phyloP scores from a whole-genome alignment of 2,797 vertebrate genomes.

The Enteromius radiatus region DNA sequence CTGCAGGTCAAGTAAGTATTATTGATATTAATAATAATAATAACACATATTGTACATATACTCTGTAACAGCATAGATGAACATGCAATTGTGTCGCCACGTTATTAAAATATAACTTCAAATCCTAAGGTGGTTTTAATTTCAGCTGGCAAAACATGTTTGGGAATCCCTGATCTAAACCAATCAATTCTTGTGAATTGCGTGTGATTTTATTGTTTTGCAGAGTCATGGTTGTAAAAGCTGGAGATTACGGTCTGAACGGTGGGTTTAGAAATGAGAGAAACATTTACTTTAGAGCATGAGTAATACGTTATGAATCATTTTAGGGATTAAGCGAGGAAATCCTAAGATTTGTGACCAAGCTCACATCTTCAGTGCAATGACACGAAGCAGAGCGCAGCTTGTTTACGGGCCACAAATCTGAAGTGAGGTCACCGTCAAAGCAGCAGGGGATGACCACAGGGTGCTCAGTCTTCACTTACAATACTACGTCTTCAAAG shows the following conservation, averaged over 20 bases:
- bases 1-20: too few species aligned
- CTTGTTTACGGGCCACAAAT: slow-evolving; percentile 23
- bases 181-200: slow-evolving; percentile 2
- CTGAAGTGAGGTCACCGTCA: slow-evolving; percentile 49
- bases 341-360: slow-evolving; percentile 59
- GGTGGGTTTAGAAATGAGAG: slow-evolving; percentile 42
- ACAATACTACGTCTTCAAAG: slow-evolving; percentile 21
- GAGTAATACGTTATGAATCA: slow-evolving; percentile 52
- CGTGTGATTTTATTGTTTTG: slow-evolving; percentile 51
- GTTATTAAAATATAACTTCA: not conserved
- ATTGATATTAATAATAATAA: too few species aligned
- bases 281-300: slow-evolving; percentile 52
- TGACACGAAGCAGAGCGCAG: slow-evolving; percentile 32
- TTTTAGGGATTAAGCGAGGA: slow-evolving; percentile 45
- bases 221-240: slow-evolving; percentile 52
- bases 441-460: slow-evolving; percentile 41
- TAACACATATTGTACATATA: too few species aligned
- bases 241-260: slow-evolving; percentile 29
- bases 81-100: not conserved
- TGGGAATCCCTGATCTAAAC: not conserved
- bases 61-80: not conserved
- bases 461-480: slow-evolving; percentile 14
- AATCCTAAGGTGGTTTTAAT: not conserved
- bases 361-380: slow-evolving; percentile 10
- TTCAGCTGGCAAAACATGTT: not conserved